A percentile compares a stretch with the other conserved stretches of the same genome.
Evolutionary conservation across 64 coral and sea anemone species (phyloP).

Genomic region (Hydrozoanthus tunicans): DNA sequence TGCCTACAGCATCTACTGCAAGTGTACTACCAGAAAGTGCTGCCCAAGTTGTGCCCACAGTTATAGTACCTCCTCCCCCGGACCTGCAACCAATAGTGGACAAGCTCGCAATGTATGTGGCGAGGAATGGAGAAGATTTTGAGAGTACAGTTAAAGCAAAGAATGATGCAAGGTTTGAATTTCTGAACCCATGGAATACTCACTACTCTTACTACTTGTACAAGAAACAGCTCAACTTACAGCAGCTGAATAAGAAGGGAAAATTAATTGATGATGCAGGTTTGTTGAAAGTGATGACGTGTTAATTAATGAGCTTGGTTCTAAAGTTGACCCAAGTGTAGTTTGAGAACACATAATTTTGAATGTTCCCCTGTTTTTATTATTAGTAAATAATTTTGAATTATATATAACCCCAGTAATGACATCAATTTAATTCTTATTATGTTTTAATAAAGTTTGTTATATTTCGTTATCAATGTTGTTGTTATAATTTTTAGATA

Average conservation of each 20-base stretch:
- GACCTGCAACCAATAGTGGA: slow-evolving; percentile 97
- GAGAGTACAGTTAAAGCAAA: slow-evolving; percentile 91
- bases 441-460: too few species aligned
- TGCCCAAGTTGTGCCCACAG: not conserved
- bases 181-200: slow-evolving; percentile 85
- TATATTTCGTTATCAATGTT: too few species aligned
- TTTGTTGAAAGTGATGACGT: not conserved
- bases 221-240: slow-evolving; percentile 70
- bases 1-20: not conserved
- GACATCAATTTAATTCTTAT: too few species aligned
- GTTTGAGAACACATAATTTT: too few species aligned
- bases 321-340: too few species aligned
- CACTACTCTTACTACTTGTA: slow-evolving; percentile 81
- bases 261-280: slow-evolving; percentile 24
- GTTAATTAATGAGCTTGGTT: not conserved
- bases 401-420: too few species aligned
- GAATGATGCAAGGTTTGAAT: slow-evolving; percentile 90
- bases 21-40: not conserved
- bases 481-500: too few species aligned
- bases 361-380: too few species aligned
- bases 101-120: slow-evolving; percentile 94
- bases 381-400: too few species aligned
- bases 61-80: slow-evolving; percentile 92
- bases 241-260: slow-evolving; percentile 48
- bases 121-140: slow-evolving; percentile 94